Evolutionary conservation across 1,140 invertebrate species (phyloP), one percentile per base, ranked within the genome.

Genomic region (Papilio polyxenes): DNA sequence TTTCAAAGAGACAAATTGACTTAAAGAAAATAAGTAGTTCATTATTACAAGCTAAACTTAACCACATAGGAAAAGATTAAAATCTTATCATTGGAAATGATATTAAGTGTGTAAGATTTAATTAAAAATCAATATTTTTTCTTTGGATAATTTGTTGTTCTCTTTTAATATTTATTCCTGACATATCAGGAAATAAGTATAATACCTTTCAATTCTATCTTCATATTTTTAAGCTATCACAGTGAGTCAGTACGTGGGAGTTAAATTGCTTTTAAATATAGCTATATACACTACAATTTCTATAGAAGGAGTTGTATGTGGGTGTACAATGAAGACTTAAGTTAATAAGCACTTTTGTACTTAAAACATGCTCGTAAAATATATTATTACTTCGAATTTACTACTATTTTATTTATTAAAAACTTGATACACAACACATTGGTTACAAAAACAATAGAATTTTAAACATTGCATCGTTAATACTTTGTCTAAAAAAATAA

Each of bases 191-290:
- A 31, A 31, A 2, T 31, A 31, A 31, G 0, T 31, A 31, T 31
- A 31, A 31, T 31, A 31, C 23, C 23, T 31, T 56, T 17, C 53
- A 37, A 72, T 3, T 3, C 20, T 0, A 31, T 37, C 10, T 8
- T 65, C 3, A 65, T 23, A 59, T 59, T 59, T 59, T 53, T 59
- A 17, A 20, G 56, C 56, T 65, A 37, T 40, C 3, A 1, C 15
- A 72, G 40, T 37, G 31, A 37, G 31, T 72, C 23, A 72, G 10
- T 37, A 10, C 7, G 65, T 72, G 11, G 13, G 65, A 15, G 65
- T 13, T 72, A 72, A 72, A 72, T 72, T 72, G 31, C 13, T 37
- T 37, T 37, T 72, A 59, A 59, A 37, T 72, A 37, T 37, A 72
- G 13, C 37, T 72, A 20, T 72, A 72, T 13, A 15, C 15, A 10